Evolutionary conservation across 2,113 vertebrate genomes (phyloP).

Genomic region (Anseranas semipalmata): DNA sequence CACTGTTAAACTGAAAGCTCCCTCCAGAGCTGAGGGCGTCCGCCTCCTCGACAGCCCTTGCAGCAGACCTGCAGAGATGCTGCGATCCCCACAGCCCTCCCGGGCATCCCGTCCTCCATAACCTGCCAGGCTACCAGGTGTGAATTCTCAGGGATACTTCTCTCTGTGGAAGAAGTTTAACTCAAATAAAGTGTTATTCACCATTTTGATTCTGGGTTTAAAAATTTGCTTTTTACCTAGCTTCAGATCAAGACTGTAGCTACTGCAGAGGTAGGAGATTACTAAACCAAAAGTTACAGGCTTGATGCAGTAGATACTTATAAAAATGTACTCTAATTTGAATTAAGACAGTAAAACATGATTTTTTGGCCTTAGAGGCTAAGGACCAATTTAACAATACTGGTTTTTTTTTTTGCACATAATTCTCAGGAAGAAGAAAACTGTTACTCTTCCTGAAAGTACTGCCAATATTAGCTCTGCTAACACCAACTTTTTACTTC

Average conservation of each 20-base stretch:
- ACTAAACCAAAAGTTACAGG: background rate
- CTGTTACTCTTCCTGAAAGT: background rate
- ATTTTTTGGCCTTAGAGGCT: background rate
- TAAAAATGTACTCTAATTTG: background rate
- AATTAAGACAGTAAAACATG: background rate
- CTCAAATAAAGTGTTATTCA: background rate
- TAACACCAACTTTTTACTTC: background rate
- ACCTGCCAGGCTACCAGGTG: background rate
- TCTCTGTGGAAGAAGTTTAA: background rate
- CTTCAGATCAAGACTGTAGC: background rate
- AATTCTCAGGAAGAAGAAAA: background rate
- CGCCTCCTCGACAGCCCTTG: fast-evolving
- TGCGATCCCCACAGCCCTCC: background rate
- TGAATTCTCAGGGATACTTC: fast-evolving
- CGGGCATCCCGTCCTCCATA: background rate
- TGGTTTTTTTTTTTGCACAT: background rate
- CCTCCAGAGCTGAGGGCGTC: background rate
- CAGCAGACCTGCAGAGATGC: background rate
- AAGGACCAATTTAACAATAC: background rate
- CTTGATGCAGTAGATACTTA: background rate
- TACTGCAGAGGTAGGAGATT: background rate
- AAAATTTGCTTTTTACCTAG: background rate
- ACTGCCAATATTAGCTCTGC: background rate
- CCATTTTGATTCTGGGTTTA: background rate
- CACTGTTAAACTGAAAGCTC: background rate